These are phyloP conservation scores for Cantharis lateralis DNA, from an alignment of 2,888 invertebrate species.

Conservation along the genomic window DNA sequence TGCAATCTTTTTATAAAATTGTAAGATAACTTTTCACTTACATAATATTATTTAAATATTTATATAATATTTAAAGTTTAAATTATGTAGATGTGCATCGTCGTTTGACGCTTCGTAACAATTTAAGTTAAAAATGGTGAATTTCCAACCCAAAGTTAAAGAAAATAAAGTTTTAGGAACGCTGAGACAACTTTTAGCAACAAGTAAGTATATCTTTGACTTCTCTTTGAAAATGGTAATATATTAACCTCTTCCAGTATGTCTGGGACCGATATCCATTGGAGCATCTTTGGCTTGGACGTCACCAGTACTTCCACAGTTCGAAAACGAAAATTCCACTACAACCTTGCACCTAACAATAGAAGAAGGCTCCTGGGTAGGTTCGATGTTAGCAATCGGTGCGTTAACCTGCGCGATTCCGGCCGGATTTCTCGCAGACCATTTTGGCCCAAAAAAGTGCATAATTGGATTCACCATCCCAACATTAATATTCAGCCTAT, in stretches of 20 bases:
- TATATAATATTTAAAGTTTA: no score
- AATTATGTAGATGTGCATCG: not conserved
- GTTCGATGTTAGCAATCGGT: conserved; percentile 72
- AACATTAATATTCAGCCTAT: conserved; percentile 64
- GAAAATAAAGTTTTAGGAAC: not conserved
- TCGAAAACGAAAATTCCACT: conserved; percentile 45
- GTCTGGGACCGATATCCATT: conserved; percentile 52
- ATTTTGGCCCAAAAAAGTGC: conserved; percentile 68
- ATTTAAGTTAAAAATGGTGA: not conserved
- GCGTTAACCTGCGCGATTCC: conserved; percentile 73
- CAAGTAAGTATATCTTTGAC: conserved; percentile 4
- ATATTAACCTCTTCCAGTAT: not conserved
- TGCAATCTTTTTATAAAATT: not conserved
- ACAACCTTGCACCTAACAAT: conserved; percentile 43
- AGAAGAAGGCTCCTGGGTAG: conserved; percentile 64
- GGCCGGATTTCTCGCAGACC: conserved; percentile 69
- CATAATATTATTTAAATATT: no score
- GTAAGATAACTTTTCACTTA: not conserved
- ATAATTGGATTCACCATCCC: conserved; percentile 67
- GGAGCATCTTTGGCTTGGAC: conserved; percentile 78
- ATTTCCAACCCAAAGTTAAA: not conserved
- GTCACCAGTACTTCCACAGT: conserved; percentile 71
- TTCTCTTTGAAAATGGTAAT: no score
- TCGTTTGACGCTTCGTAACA: not conserved
- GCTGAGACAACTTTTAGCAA: conserved; percentile 12